A percentile compares a stretch with the other conserved stretches of the same genome.
Conservation (phyloP, 2,797 vertebrate genomes). For the Poeciliopsis paucimaculata region DNA sequence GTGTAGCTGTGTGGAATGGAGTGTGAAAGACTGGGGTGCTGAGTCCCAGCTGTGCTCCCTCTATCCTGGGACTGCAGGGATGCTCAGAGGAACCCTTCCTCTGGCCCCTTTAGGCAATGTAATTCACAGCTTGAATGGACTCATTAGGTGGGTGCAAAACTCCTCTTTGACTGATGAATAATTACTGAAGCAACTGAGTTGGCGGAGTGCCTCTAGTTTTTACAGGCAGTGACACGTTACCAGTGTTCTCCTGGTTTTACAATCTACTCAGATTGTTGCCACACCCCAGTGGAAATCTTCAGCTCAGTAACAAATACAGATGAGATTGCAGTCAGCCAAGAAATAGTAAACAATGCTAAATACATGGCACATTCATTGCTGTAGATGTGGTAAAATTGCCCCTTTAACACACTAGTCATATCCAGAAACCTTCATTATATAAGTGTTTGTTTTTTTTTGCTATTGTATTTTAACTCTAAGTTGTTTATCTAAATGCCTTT, state of each 20-base stretch:
- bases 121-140: conserved; percentile 47
- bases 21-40: conserved; percentile 65
- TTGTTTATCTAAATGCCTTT: background rate
- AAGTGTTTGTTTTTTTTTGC: background rate
- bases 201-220: conserved; percentile 41
- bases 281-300: conserved; percentile 37
- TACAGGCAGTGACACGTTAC: conserved; percentile 46
- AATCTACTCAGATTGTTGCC: conserved; percentile 37
- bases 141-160: conserved; percentile 52
- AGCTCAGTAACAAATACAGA: conserved; percentile 44
- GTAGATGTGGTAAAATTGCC: background rate
- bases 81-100: conserved; percentile 64
- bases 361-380: conserved; percentile 43
- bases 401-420: background rate
- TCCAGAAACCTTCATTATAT: background rate
- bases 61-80: conserved; percentile 64
- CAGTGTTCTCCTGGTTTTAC: conserved; percentile 47
- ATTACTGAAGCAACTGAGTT: conserved; percentile 57
- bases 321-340: conserved; percentile 49
- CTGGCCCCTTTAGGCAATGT: conserved; percentile 41
- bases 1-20: conserved; percentile 73
- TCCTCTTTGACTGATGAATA: conserved; percentile 68
- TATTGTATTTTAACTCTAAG: background rate
- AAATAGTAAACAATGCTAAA: conserved; percentile 65
- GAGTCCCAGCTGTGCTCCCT: conserved; percentile 76